Evolutionary conservation across 2,113 vertebrate genomes (phyloP), one percentile per base, ranked within the genome.

Genomic region (Delphinus delphis): DNA sequence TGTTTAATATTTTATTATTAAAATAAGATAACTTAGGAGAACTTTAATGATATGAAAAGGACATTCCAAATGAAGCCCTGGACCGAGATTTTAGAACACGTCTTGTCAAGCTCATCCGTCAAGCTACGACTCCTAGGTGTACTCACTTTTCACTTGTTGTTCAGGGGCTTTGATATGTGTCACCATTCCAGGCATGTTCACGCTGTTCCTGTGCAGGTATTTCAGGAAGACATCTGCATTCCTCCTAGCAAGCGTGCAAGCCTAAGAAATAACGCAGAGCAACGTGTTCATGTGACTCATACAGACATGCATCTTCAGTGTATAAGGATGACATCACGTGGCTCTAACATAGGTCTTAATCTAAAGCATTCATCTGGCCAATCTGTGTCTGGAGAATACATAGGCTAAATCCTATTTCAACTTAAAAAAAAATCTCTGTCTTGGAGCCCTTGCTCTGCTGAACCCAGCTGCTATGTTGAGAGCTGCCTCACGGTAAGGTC

Each of bases 211-310:
- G 98, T 99, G 99, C 98, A 99, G 99, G 98, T 99, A 99, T 96
- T 99, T 99, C 89, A 99, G 98, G 98, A 99, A 99, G 96, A 99
- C 99, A 17, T 99, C 99, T 0, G 99, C 99, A 17, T 99, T 99
- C 90, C 99, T 99, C 73, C 99, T 98, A 76, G 99, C 99, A 92
- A 99, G 98, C 0, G 99, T 99, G 97, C 99, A 99, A 6, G 99
- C 99, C 99, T 99, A 94, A 5, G 74, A 47, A 25, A 77, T n/a
- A 92, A 71, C 2, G 13, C 95, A 28, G 23, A 68, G 80, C 80
- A 73, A 2, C 1, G 0, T 1, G n/a, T 1, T 3, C 53, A 38
- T 7, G 4, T 21, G 47, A 58, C 50, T 53, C 11, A 26, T 0
- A 26, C 31, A 62, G 26, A 8, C 5, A 11, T 0, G n/a, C 6